Evolutionary conservation across 2,888 invertebrate genomes (phyloP).

Genomic region (Phengaris alcon): DNA sequence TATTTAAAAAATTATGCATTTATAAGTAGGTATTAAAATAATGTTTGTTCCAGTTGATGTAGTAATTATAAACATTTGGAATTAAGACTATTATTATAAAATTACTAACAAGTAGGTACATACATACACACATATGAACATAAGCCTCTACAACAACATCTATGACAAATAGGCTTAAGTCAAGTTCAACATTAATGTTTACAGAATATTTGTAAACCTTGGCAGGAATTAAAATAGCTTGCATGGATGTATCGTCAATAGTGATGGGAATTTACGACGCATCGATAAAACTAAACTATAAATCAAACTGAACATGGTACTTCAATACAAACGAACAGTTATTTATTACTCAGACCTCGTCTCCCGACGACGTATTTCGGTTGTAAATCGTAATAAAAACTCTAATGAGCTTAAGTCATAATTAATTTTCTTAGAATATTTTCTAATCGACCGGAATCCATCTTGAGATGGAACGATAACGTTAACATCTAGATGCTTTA

Average conservation of each 20-base stretch:
- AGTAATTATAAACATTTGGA: too few relatives aligned
- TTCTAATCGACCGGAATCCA: constrained; percentile 23
- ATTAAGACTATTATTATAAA: too few relatives aligned
- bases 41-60: too few relatives aligned
- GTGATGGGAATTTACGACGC: constrained; percentile 17
- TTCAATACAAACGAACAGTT: constrained; percentile 22
- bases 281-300: constrained; percentile 20
- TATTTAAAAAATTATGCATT: too few relatives aligned
- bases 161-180: neutral
- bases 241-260: constrained; percentile 12
- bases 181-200: neutral
- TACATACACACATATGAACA: too few relatives aligned
- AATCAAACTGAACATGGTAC: constrained; percentile 14
- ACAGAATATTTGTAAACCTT: neutral
- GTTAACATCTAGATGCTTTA: constrained; percentile 25
- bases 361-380: constrained; percentile 11
- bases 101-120: too few relatives aligned
- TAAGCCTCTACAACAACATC: too few relatives aligned
- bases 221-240: constrained; percentile 2
- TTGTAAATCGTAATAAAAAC: constrained; percentile 22
- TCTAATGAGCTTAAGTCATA: constrained; percentile 23
- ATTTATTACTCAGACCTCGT: neutral
- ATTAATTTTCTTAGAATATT: constrained; percentile 24
- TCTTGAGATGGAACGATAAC: constrained; percentile 14
- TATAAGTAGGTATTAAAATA: too few relatives aligned